Evolutionary conservation across 1,140 invertebrate genomes (phyloP).

Genomic region (Drosophila bipectinata): DNA sequence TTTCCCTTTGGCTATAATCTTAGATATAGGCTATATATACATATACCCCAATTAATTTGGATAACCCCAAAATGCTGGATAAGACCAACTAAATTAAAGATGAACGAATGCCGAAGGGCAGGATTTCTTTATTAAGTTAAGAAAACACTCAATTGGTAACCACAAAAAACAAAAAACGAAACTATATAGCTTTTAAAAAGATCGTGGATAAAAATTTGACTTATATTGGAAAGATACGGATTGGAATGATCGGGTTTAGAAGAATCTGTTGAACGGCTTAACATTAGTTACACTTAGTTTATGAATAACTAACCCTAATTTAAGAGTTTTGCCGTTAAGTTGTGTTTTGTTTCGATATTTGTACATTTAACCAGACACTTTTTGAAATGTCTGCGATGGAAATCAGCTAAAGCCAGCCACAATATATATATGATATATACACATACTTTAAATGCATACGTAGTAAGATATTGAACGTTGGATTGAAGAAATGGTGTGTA

Average conservation of each 20-base stretch:
- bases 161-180: conserved; percentile 15
- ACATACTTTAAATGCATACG: conserved; percentile 40
- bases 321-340: conserved; percentile 24
- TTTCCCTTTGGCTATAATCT: conserved; percentile 50
- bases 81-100: conserved; percentile 79
- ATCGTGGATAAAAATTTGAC: conserved; percentile 26
- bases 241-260: conserved; percentile 15
- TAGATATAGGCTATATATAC: conserved; percentile 44
- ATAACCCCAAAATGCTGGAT: conserved; percentile 66
- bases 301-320: conserved; percentile 18
- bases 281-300: conserved; percentile 18
- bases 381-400: conserved; percentile 42
- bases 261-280: conserved; percentile 48
- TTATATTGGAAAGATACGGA: not conserved
- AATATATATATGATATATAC: conserved; percentile 33
- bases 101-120: conserved; percentile 36
- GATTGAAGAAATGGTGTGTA: conserved; percentile 39
- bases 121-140: conserved; percentile 53
- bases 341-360: conserved; percentile 34
- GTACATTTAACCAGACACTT: conserved; percentile 51
- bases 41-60: conserved; percentile 60
- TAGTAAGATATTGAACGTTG: conserved; percentile 32
- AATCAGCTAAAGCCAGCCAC: conserved; percentile 61
- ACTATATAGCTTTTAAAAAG: conserved; percentile 46
- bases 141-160: conserved; percentile 54